A percentile compares a stretch with the other conserved stretches of the same genome.
Evolutionary conservation across 2,113 vertebrate genomes (phyloP).

Genomic region (Crotalus tigris): DNA sequence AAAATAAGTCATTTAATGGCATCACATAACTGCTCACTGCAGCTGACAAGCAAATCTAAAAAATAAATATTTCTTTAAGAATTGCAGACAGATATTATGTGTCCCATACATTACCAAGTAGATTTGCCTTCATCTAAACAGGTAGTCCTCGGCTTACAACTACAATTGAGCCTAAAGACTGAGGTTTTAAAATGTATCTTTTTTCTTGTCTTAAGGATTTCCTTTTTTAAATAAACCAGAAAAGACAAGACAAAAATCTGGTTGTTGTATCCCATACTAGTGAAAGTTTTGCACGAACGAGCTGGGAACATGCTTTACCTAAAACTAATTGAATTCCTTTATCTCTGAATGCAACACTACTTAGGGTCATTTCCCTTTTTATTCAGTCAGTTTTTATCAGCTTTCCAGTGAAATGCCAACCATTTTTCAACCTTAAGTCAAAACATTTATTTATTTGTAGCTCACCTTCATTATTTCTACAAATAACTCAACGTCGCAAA

Average conservation of each 20-base stretch:
- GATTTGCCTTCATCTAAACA: background rate
- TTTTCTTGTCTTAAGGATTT: background rate
- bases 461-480: background rate
- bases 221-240: background rate
- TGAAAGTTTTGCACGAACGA: background rate
- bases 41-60: background rate
- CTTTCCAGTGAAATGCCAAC: background rate
- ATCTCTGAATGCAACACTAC: background rate
- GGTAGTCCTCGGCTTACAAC: background rate
- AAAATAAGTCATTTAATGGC: background rate
- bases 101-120: background rate
- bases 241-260: background rate
- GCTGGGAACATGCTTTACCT: background rate
- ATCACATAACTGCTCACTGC: background rate
- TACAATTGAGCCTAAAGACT: background rate
- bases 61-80: background rate
- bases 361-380: constrained; percentile 11
- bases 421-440: background rate
- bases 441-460: background rate
- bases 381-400: background rate
- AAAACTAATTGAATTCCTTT: background rate
- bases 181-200: background rate
- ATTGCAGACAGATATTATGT: background rate
- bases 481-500: background rate
- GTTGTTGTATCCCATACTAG: background rate